A percentile compares a stretch with the other conserved stretches of the same genome.
phyloP scores from a whole-genome alignment of 1,140 invertebrate genomes.

The Zaprionus africanus region DNA sequence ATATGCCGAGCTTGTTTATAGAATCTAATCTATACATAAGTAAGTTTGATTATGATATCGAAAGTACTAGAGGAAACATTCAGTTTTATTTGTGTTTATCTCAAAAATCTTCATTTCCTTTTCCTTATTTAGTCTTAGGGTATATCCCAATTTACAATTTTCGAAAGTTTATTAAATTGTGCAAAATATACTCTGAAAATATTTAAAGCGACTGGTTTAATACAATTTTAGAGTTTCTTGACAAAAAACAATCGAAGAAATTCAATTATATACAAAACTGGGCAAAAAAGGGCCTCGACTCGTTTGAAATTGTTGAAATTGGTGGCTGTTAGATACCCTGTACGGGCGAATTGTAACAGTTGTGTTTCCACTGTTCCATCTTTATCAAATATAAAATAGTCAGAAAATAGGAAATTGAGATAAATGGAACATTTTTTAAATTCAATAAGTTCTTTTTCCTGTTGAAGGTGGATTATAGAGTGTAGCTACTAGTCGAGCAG shows the following conservation, averaged over 20 bases:
- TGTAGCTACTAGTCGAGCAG: not conserved
- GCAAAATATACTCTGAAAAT: slow-evolving; percentile 2
- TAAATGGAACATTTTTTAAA: not conserved
- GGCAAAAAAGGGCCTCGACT: not conserved
- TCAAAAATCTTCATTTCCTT: not conserved
- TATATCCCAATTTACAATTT: not conserved
- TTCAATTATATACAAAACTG: slow-evolving; percentile 61
- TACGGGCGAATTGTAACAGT: not conserved
- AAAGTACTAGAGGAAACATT: no score
- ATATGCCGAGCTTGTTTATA: no score
- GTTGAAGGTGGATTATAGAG: not conserved
- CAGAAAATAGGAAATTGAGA: not conserved
- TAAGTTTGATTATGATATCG: no score
- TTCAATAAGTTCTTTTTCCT: not conserved
- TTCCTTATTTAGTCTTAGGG: not conserved
- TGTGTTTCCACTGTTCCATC: not conserved
- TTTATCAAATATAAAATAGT: not conserved
- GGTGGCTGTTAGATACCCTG: not conserved
- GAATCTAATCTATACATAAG: no score
- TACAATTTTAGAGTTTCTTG: slow-evolving; percentile 34
- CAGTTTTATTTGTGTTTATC: not conserved
- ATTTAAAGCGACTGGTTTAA: slow-evolving; percentile 12
- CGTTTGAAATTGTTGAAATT: not conserved
- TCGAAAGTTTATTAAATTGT: slow-evolving; percentile 10
- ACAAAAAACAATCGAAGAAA: slow-evolving; percentile 66